A percentile compares a stretch with the other conserved stretches of the same genome.
Evolutionary conservation across 2,888 invertebrate species (phyloP).

Genomic region (Tridacna gigas): DNA sequence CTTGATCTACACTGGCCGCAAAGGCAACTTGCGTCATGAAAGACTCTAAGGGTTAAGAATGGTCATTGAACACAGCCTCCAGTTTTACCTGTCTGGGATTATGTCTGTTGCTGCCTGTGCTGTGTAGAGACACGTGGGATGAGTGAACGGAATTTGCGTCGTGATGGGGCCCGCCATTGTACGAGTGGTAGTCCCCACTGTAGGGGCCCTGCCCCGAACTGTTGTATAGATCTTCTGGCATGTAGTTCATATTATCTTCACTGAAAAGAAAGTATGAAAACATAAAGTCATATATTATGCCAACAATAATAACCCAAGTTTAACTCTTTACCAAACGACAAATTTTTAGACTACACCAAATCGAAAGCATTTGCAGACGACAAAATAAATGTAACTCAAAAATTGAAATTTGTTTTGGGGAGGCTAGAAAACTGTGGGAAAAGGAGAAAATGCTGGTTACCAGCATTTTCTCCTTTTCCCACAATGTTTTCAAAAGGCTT

Average conservation of each 20-base stretch:
- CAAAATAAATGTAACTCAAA: neutral
- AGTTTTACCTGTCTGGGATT: conserved; percentile 54
- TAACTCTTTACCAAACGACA: conserved; percentile 7
- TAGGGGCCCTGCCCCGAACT: conserved; percentile 58
- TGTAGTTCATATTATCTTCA: conserved; percentile 77
- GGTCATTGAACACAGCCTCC: too few species aligned
- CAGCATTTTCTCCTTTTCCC: conserved; percentile 5
- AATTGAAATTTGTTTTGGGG: neutral
- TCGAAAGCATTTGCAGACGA: neutral
- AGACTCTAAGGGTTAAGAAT: too few species aligned
- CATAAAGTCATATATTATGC: neutral
- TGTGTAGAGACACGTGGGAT: conserved; percentile 75
- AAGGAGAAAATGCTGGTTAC: conserved; percentile 6
- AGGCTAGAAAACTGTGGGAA: neutral
- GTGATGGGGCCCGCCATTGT: conserved; percentile 67
- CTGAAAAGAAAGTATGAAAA: conserved; percentile 39
- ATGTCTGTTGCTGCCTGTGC: conserved; percentile 73
- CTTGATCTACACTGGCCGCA: too few species aligned
- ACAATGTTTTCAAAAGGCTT: neutral
- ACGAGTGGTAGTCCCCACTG: conserved; percentile 58
- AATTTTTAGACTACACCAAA: neutral
- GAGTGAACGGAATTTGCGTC: conserved; percentile 71
- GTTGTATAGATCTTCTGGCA: conserved; percentile 73
- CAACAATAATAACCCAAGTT: neutral
- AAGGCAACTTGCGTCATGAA: too few species aligned